Evolutionary conservation across 2,888 invertebrate species (phyloP), one percentile per base, ranked within the genome.

Genomic region (Eilema griseolum): DNA sequence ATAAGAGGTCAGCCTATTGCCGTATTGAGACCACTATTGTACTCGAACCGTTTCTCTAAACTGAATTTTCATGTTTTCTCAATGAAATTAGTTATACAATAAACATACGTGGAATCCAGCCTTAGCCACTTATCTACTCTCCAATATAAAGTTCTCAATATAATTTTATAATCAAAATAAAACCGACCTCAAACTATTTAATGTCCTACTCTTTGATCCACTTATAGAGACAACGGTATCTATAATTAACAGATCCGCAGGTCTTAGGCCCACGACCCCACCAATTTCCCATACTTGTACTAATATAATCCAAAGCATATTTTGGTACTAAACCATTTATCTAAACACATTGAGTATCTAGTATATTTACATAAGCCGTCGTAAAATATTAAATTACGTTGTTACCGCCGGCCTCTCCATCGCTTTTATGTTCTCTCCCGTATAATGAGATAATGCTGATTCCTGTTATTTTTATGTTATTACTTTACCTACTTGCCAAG

Each of bases 341-440:
- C 71, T 75, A 78, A 63, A 69, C 73, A 63, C 69, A 76, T 79
- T 75, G 65, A 77, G 72, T 74, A 77, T 77, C 68, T 68, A 74
- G 71, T 78, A 69, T 83, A 81, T 85, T 83, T 79, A 82, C 83
- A 77, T 81, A 84, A 81, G 80, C 73, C 67, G 41, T 75, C 78
- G 77, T 85, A 83, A 82, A 85, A 82, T 83, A 83, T 84, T 81
- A 78, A 79, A 79, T 80, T 79, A 80, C 83, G 61, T 79, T 77
- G 83, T 78, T 74, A 74, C 66, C 24, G 56, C 11, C 64, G 71
- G 59, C 62, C 65, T 65, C 67, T 69, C 67, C 71, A 76, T 67
- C 57, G 56, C 26, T 75, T 78, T 82, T 77, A 82, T 76, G 72
- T 70, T 74, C 71, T 64, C 46, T 11, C 26, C 61, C 66, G 76